Base-by-base conservation (phyloP, 1,140 invertebrate genomes). In the Drosophila lacteicornis region DNA sequence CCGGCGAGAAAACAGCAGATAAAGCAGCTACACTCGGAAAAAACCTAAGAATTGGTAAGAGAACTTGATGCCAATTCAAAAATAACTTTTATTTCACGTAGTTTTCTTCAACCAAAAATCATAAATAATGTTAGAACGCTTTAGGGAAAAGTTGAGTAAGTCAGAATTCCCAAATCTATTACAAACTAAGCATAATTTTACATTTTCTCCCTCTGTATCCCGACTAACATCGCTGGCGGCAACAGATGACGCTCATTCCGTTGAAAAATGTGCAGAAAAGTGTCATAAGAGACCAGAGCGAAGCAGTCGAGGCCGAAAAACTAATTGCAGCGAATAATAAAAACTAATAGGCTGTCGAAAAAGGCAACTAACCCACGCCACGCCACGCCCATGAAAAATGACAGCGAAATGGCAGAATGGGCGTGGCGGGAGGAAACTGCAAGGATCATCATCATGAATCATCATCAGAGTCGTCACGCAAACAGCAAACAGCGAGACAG, bases 341-440 rank as follows among this genome's bases (percentile, higher is more conserved):
- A 88, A 88, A 88, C 84, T 88, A 88, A 88, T 88, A 88, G 85
- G 84, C 84, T 90, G 85, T 90, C 85, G 84, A 88, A 88, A 88
- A 70, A 80, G 71, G 57, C 42, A 62, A 38, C 47, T 73, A 56
- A 65, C 38, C 27, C 56, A 45, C 8, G 27, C 53, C 56, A 42
- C 19, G 46, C 60, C 13, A 49, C 56, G 74, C 50, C 56, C 74
- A 69, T 88, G 84, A 88, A 81, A 88, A 88, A 88, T 88, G 84
- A 87, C 84, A 80, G 78, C 45, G 62, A 66, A 65, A 79, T 30
- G 27, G 27, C 27, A 30, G 27, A 30, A 75, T 75, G 78, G 82
- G 65, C 58, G 49, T 45, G 30, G 55, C 36, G 25, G 36, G 33
- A 5, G 36, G 69, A 80, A 78, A 83, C 62, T 90, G 85, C 80